Percentiles rank a stretch among this genome's conserved stretches.
Evolutionary conservation across 2,113 vertebrate species (phyloP).

Genomic region (Carollia perspicillata): DNA sequence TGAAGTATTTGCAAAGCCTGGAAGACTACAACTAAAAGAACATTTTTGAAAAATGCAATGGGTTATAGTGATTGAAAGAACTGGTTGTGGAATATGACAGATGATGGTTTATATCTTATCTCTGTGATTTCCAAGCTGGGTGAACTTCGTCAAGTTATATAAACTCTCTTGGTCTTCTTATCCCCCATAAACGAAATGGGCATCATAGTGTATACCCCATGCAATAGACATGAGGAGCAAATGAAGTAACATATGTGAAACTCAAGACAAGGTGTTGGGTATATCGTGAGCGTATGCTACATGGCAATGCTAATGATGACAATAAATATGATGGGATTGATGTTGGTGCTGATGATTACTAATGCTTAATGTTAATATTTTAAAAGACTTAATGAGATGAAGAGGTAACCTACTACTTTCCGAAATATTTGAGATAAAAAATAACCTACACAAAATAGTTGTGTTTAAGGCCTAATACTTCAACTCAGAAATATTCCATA

Average conservation of each 20-base stretch:
- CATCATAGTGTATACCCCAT: background rate
- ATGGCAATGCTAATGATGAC: background rate
- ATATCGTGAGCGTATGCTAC: background rate
- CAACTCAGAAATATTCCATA: background rate
- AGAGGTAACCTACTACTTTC: constrained; percentile 10
- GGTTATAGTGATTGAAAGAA: background rate
- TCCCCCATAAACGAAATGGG: background rate
- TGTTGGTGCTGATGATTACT: background rate
- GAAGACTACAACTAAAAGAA: background rate
- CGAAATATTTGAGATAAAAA: constrained; percentile 36
- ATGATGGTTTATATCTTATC: background rate
- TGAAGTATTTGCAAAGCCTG: constrained; percentile 14
- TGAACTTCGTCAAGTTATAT: background rate
- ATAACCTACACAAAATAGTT: background rate
- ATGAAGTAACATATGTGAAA: background rate
- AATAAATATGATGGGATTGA: background rate
- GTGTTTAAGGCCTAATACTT: background rate
- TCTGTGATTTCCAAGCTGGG: background rate
- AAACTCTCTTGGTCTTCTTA: background rate
- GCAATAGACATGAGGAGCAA: background rate
- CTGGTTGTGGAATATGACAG: background rate
- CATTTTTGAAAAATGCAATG: background rate
- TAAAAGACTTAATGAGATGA: background rate
- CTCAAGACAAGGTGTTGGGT: background rate
- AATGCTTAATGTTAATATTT: constrained; percentile 10